These are phyloP conservation scores for Centropristis striata DNA, from an alignment of 2,113 vertebrate species.

Conservation along the genomic window DNA sequence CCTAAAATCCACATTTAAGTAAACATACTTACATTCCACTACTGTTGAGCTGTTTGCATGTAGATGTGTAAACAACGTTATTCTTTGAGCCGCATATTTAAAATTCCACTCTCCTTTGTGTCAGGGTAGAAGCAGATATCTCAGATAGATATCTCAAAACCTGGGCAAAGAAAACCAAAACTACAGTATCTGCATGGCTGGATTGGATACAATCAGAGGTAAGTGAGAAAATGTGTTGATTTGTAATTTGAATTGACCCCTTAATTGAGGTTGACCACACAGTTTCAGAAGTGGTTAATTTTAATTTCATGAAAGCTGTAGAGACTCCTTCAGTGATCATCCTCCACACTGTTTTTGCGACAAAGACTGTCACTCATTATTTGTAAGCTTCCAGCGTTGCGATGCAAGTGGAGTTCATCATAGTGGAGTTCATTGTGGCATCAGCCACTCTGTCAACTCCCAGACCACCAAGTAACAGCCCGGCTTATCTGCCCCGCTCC, in stretches of 20 bases:
- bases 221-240: background rate
- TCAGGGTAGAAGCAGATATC: background rate
- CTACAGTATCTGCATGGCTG: background rate
- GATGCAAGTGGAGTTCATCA: slow-evolving; percentile 31
- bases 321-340: background rate
- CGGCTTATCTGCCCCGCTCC: slow-evolving; percentile 61
- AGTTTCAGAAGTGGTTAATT: background rate
- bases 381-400: slow-evolving; percentile 9
- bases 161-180: background rate
- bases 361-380: slow-evolving; percentile 16
- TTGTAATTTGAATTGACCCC: background rate
- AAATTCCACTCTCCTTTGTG: background rate
- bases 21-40: background rate
- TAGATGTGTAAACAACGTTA: background rate
- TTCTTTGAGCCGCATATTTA: background rate
- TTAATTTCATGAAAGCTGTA: background rate
- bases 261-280: background rate
- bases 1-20: background rate
- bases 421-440: slow-evolving; percentile 48
- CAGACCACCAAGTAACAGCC: slow-evolving; percentile 64
- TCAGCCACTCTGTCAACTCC: slow-evolving; percentile 46
- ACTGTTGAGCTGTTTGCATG: background rate
- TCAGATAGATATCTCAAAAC: slow-evolving; percentile 2
- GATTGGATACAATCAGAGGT: background rate
- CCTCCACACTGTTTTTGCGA: background rate